phyloP scores from a whole-genome alignment of 2,888 invertebrate genomes.

The Tethea ocularis region DNA sequence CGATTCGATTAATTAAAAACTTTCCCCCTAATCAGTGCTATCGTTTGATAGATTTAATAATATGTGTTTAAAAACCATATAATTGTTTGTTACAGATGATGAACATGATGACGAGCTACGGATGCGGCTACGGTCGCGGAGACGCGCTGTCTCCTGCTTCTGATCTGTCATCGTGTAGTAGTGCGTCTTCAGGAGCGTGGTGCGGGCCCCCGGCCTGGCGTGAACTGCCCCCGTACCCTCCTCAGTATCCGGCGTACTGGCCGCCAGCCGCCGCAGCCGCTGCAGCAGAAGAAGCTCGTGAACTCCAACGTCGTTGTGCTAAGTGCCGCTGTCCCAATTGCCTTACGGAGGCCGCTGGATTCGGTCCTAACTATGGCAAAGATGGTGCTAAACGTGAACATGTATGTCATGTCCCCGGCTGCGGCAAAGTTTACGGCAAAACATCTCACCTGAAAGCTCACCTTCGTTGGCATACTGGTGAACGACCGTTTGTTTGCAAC shows the following conservation, averaged over 20 bases:
- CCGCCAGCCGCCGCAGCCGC: slow-evolving; percentile 70
- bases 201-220: slow-evolving; percentile 71
- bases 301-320: slow-evolving; percentile 87
- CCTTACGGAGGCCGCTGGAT: slow-evolving; percentile 90
- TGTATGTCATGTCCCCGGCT: slow-evolving; percentile 94
- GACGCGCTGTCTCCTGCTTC: slow-evolving; percentile 79
- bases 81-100: slow-evolving; percentile 67
- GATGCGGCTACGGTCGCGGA: slow-evolving; percentile 76
- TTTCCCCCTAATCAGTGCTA: not conserved
- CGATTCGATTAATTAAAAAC: not conserved
- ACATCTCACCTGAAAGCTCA: slow-evolving; percentile 97
- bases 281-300: slow-evolving; percentile 74
- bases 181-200: slow-evolving; percentile 71
- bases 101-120: slow-evolving; percentile 74
- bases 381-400: slow-evolving; percentile 91
- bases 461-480: slow-evolving; percentile 96
- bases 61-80: not conserved
- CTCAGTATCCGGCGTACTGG: slow-evolving; percentile 78
- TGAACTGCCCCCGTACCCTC: slow-evolving; percentile 70
- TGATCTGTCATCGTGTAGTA: slow-evolving; percentile 74
- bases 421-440: slow-evolving; percentile 95
- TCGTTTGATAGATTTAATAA: not conserved
- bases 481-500: slow-evolving; percentile 94
- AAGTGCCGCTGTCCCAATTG: slow-evolving; percentile 93
- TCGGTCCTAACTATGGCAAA: slow-evolving; percentile 89